phyloP scores from a whole-genome alignment of 2,113 vertebrate genomes.

The Oreochromis aureus region DNA sequence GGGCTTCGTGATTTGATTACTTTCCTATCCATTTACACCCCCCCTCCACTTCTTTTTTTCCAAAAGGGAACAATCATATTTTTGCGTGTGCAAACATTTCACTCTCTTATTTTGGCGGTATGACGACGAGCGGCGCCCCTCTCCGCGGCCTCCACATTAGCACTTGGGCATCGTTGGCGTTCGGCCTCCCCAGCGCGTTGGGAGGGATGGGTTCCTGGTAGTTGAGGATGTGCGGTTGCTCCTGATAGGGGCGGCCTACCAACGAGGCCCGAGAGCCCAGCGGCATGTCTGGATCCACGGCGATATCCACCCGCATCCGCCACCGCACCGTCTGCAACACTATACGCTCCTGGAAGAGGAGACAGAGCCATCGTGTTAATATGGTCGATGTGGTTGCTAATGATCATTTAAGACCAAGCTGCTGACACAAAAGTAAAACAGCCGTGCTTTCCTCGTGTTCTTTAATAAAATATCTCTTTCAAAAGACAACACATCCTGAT shows the following conservation, averaged over 20 bases:
- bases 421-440: not conserved
- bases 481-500: not conserved
- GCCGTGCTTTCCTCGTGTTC: not conserved
- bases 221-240: conserved; percentile 94
- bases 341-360: conserved; percentile 80
- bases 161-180: conserved; percentile 97
- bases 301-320: conserved; percentile 97
- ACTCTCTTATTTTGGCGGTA: conserved; percentile 82
- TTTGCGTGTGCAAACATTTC: not conserved
- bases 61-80: not conserved
- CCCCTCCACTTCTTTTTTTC: not conserved
- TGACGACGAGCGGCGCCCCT: conserved; percentile 90
- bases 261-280: conserved; percentile 88
- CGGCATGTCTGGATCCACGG: conserved; percentile 89
- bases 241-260: conserved; percentile 90
- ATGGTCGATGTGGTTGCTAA: not conserved
- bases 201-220: conserved; percentile 97
- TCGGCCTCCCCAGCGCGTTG: conserved; percentile 92
- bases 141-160: conserved; percentile 97
- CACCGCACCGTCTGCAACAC: conserved; percentile 96
- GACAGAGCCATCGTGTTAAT: not conserved
- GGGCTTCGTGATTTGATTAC: not conserved
- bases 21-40: not conserved
- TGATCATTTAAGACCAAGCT: not conserved
- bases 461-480: not conserved